A percentile compares a stretch with the other conserved stretches of the same genome.
phyloP scores from a whole-genome alignment of 2,888 invertebrate genomes.

The Idaea aversata region DNA sequence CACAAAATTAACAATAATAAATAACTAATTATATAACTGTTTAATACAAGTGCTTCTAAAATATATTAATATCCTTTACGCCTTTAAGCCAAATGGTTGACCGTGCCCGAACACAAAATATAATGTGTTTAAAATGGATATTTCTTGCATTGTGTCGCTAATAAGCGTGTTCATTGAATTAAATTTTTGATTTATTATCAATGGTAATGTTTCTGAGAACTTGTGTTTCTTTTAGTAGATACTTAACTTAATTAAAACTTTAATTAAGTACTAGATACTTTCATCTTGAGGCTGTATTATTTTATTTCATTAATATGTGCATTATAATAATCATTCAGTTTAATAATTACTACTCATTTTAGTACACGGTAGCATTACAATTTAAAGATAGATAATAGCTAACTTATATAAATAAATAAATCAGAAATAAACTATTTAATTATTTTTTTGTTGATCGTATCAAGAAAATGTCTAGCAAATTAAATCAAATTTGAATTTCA shows the following conservation, averaged over 20 bases:
- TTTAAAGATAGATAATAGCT: no score
- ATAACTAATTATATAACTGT: no score
- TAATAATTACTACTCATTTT: no score
- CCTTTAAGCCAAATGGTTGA: neutral
- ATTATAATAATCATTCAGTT: no score
- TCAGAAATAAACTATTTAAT: no score
- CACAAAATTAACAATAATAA: neutral
- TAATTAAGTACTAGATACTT: neutral
- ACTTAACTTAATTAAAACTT: neutral
- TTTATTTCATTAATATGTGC: no score
- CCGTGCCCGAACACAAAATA: neutral
- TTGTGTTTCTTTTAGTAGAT: neutral
- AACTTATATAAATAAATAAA: no score
- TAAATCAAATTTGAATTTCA: neutral
- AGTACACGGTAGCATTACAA: no score
- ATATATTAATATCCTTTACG: neutral
- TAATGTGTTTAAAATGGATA: neutral
- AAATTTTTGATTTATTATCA: constrained; percentile 2
- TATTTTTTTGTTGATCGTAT: neutral
- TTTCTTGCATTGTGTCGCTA: neutral
- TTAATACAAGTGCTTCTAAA: no score
- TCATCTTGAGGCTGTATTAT: no score
- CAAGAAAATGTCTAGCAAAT: neutral
- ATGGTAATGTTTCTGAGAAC: constrained; percentile 1
- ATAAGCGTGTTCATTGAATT: neutral